Evolutionary conservation across 1,140 invertebrate species (phyloP).

Genomic region (Halotydeus destructor): DNA sequence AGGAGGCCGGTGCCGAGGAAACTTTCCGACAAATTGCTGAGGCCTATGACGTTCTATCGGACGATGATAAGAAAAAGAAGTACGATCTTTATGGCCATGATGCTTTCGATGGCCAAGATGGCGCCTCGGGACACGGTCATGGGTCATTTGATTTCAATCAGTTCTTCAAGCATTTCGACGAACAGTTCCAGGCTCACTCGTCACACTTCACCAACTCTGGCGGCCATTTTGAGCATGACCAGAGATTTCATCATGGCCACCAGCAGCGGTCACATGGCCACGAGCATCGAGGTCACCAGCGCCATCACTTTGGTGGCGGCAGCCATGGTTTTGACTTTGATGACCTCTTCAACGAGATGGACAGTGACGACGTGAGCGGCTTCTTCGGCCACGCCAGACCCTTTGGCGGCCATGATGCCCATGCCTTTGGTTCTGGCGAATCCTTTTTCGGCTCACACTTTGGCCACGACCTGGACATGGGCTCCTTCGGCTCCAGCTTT

Average conservation of each 20-base stretch:
- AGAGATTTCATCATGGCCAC: background rate
- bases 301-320: constrained; percentile 11
- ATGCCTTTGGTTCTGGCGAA: constrained; percentile 16
- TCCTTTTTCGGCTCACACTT: constrained; percentile 17
- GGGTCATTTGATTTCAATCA: constrained; percentile 23
- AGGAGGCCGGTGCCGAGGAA: constrained; percentile 74
- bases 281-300: constrained; percentile 5
- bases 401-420: constrained; percentile 10
- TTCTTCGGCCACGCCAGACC: background rate
- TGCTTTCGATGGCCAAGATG: constrained; percentile 3
- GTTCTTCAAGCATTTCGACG: constrained; percentile 22
- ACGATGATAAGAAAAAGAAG: constrained; percentile 78
- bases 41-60: constrained; percentile 91
- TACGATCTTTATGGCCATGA: too few relatives aligned
- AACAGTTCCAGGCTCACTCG: constrained; percentile 15
- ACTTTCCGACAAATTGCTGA: constrained; percentile 96
- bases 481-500: background rate
- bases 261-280: background rate
- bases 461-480: background rate
- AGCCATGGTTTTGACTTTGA: constrained; percentile 17
- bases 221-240: background rate
- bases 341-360: constrained; percentile 17
- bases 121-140: constrained; percentile 11
- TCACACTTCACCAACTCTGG: constrained; percentile 2
- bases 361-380: constrained; percentile 8